These are phyloP conservation scores for Sebastes schlegelii DNA, from an alignment of 2,113 vertebrate genomes.

Conservation along the genomic window DNA sequence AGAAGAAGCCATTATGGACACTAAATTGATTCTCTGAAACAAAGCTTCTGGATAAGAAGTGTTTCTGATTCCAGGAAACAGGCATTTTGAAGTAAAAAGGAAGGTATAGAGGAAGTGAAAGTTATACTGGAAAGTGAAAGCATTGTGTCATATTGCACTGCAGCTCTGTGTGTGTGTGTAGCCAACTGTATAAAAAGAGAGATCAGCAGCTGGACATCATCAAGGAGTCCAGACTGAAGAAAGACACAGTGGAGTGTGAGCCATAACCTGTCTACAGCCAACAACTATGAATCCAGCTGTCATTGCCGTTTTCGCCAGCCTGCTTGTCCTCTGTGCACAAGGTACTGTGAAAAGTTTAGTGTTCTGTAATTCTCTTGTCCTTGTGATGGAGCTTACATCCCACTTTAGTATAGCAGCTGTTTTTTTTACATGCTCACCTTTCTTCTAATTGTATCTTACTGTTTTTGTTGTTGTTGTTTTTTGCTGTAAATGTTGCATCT, in stretches of 20 bases:
- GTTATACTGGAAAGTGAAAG: background rate
- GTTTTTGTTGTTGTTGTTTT: too few species aligned
- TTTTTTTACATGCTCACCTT: background rate
- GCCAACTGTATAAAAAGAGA: slow-evolving; percentile 10
- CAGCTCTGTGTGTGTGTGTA: background rate
- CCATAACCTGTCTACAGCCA: background rate
- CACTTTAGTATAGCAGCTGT: background rate
- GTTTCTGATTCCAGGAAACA: background rate
- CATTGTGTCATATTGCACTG: background rate
- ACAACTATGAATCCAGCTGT: slow-evolving; percentile 29
- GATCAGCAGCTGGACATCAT: background rate
- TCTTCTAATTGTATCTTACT: background rate
- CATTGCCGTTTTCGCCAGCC: background rate
- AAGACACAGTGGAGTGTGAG: background rate
- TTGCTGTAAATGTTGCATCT: too few species aligned
- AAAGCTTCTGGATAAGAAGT: too few species aligned
- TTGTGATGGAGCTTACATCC: background rate
- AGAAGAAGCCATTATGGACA: too few species aligned
- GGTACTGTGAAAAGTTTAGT: slow-evolving; percentile 16
- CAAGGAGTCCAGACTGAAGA: slow-evolving; percentile 2
- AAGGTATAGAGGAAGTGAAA: background rate
- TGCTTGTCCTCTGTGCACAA: slow-evolving; percentile 46
- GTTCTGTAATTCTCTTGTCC: background rate
- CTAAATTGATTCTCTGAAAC: too few species aligned
- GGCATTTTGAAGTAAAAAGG: background rate